Conservation (phyloP, 2,113 vertebrate species). For the Poicephalus meyeri region DNA sequence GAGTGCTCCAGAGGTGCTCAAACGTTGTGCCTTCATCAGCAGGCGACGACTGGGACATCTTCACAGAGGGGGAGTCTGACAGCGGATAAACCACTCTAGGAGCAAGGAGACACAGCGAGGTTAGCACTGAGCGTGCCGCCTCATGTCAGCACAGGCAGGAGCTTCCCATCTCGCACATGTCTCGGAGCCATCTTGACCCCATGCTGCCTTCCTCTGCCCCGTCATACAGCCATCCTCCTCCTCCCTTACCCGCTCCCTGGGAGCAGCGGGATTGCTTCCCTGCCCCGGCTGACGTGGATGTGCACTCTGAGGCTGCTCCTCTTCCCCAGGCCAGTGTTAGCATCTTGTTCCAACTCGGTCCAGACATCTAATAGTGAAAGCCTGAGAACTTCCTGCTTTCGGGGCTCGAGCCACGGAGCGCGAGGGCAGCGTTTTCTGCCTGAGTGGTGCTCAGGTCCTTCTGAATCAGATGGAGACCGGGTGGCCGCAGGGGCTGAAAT, state of each 20-base stretch:
- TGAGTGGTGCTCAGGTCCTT: background rate
- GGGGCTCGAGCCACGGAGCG: fast-evolving
- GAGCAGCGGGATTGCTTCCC: fast-evolving
- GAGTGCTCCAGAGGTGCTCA: constrained; percentile 93
- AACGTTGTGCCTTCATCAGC: constrained; percentile 90
- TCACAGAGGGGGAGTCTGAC: constrained; percentile 70
- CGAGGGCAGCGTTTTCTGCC: background rate
- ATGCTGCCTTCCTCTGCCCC: background rate
- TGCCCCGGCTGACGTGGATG: fast-evolving
- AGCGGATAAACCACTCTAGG: constrained; percentile 81
- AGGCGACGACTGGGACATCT: constrained; percentile 88
- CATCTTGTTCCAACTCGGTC: background rate
- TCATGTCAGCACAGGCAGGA: background rate
- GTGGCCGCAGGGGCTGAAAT: background rate
- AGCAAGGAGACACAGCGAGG: background rate
- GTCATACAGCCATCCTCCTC: background rate
- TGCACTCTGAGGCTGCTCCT: background rate
- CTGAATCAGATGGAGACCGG: background rate
- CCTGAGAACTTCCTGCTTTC: constrained; percentile 1
- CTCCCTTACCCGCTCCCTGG: fast-evolving
- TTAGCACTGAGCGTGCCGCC: background rate
- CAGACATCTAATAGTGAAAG: background rate
- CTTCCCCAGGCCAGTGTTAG: fast-evolving
- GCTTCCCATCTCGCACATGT: background rate
- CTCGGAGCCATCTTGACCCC: constrained; percentile 11